Evolutionary conservation across 2,113 vertebrate genomes (phyloP).

Genomic region (Cygnus buccinator): DNA sequence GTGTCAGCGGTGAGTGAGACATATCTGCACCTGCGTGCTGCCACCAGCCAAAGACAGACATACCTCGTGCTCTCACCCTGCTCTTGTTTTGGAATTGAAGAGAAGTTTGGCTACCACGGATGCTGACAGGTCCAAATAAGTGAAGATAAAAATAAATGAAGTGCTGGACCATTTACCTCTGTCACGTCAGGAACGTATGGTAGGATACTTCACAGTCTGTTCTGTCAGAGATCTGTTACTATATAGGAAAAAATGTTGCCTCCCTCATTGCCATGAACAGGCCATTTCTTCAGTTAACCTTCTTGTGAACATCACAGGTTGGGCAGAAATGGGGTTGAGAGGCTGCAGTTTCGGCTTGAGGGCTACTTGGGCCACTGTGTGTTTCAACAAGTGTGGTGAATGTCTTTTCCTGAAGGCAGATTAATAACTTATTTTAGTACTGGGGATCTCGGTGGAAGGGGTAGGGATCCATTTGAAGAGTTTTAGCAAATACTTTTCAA

Average conservation of each 20-base stretch:
- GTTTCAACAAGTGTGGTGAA: background rate
- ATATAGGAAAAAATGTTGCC: background rate
- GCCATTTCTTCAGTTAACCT: background rate
- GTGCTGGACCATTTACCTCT: background rate
- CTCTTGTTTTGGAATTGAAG: background rate
- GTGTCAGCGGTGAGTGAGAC: background rate
- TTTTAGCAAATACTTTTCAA: background rate
- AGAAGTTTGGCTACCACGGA: background rate
- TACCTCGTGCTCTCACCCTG: background rate
- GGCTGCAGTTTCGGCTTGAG: background rate
- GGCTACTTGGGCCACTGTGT: background rate
- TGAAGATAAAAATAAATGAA: background rate
- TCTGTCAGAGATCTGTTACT: background rate
- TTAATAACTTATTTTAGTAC: background rate
- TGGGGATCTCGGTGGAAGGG: background rate
- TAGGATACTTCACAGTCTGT: background rate
- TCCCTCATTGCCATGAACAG: background rate
- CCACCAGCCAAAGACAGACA: background rate
- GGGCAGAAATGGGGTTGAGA: background rate
- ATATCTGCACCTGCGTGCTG: background rate
- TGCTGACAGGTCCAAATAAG: background rate
- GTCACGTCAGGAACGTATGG: background rate
- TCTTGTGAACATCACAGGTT: background rate
- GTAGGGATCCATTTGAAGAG: background rate
- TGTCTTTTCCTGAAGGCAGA: background rate